Evolutionary conservation across 1,140 invertebrate genomes (phyloP), one percentile per base, ranked within the genome.

Genomic region (Drosophila equinoxialis): DNA sequence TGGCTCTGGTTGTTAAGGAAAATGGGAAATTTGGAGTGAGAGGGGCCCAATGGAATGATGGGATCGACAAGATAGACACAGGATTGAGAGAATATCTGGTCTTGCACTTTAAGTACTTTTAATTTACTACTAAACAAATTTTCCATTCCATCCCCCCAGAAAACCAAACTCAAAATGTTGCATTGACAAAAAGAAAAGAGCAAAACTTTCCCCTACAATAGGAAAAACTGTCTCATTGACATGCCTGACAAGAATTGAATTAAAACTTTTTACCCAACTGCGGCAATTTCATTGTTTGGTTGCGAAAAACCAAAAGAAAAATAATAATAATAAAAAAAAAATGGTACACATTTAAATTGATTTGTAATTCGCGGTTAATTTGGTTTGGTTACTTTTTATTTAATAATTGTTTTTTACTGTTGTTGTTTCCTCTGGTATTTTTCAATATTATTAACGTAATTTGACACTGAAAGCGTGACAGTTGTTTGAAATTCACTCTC

Each of bases 321-420:
- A 51, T 17, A 11, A 51, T 23, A 51, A 23, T 23, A 51, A 23
- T 1, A 33, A 45, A 58, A 68, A 70, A 70, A 76, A 71, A 71
- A 64, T 72, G 70, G 66, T 41, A 8, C 71, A 68, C 78, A 81
- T 85, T 85, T 85, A 82, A 85, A 85, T 85, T 85, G 82, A 85
- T 85, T 85, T 85, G 79, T 85, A 79, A 85, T 87, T 87, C 75
- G 79, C 58, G 81, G 82, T 85, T 82, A 85, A 86, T 85, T 78
- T 67, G n/a, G 39, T 65, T 45, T 61, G 74, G 79, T 65, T 67
- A 82, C 30, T 71, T 76, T 83, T 71, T 83, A 72, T 83, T 74
- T 65, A 71, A 71, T 51, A 51, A 51, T 23, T 51, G 45, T 51
- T 51, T 71, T 67, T 79, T 45, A 30, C 65, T 54, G 37, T 45